These are phyloP conservation scores for Pelagia noctiluca DNA, from an alignment of 30 jellyfish, hydroid and myxozoan genomes.

Conservation along the genomic window DNA sequence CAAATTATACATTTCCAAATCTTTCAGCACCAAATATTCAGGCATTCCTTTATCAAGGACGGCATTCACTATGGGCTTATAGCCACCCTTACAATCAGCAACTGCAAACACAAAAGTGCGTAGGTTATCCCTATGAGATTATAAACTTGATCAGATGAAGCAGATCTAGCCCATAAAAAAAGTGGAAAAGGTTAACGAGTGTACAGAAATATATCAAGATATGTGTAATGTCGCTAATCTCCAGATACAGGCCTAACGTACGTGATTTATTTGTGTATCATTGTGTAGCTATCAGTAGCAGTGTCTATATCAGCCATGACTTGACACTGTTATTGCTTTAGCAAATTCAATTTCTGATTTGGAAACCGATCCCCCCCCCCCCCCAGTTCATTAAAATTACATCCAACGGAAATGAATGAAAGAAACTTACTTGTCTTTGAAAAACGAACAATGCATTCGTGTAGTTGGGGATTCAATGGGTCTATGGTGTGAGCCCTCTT, in stretches of 20 bases:
- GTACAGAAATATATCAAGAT: not conserved
- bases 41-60: constrained; percentile 84
- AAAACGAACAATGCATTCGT: constrained; percentile 86
- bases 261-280: too few relatives aligned
- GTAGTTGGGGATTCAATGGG: constrained; percentile 79
- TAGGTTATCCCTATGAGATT: too few relatives aligned
- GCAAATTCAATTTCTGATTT: not conserved
- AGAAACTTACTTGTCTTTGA: constrained; percentile 70
- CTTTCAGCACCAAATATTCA: constrained; percentile 37
- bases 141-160: too few relatives aligned
- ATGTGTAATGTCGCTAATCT: not conserved
- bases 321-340: not conserved
- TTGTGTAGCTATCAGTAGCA: too few relatives aligned
- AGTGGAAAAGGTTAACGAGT: not conserved
- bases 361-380: not conserved
- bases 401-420: not conserved
- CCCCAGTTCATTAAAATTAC: not conserved
- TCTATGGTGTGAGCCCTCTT: constrained; percentile 78
- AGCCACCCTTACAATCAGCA: constrained; percentile 58
- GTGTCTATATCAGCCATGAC: not conserved
- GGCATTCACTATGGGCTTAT: constrained; percentile 56
- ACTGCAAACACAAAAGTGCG: constrained; percentile 15
- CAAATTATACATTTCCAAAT: constrained; percentile 46
- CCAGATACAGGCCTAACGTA: not conserved
- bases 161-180: too few relatives aligned